These are phyloP conservation scores for Disparrhopalites patrizii DNA, from an alignment of 2,888 invertebrate species.

Conservation along the genomic window DNA sequence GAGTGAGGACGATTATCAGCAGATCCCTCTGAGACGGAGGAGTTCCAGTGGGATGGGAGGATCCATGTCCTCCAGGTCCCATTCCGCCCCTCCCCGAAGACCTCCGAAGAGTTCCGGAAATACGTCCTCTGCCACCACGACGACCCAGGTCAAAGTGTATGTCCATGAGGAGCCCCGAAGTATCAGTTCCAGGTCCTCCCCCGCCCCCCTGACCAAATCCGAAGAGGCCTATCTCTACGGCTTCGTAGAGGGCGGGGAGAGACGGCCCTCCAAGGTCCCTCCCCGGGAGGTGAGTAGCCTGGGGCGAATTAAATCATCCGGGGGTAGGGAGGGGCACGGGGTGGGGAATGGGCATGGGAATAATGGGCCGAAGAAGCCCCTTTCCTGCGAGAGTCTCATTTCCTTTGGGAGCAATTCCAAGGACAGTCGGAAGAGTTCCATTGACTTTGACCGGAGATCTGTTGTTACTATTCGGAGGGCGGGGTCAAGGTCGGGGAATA, in stretches of 20 bases:
- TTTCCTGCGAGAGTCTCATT: conserved; percentile 56
- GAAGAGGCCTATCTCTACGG: conserved; percentile 47
- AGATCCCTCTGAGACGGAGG: conserved; percentile 36
- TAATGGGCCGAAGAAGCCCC: conserved; percentile 49
- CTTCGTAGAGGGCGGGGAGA: conserved; percentile 33
- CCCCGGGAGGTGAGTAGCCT: neutral
- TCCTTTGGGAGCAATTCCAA: conserved; percentile 51
- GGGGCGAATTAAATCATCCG: neutral
- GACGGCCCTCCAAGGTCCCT: conserved; percentile 11
- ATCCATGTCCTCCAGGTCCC: conserved; percentile 32
- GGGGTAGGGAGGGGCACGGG: neutral
- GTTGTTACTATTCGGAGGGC: conserved; percentile 49
- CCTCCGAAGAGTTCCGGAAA: conserved; percentile 31
- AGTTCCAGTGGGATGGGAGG: neutral
- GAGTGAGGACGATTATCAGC: conserved; percentile 48
- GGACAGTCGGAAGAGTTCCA: conserved; percentile 56
- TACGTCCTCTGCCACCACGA: conserved; percentile 22
- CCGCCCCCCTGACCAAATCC: conserved; percentile 44
- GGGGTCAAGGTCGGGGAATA: conserved; percentile 37
- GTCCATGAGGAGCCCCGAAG: conserved; percentile 47
- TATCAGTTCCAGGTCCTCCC: conserved; percentile 36
- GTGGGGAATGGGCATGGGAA: neutral
- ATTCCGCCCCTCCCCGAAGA: conserved; percentile 44
- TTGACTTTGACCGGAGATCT: conserved; percentile 53
- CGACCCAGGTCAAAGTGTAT: conserved; percentile 47